Percentiles rank a stretch among this genome's conserved stretches.
Evolutionary conservation across 2,888 invertebrate genomes (phyloP).

Genomic region (Leucozona laternaria): DNA sequence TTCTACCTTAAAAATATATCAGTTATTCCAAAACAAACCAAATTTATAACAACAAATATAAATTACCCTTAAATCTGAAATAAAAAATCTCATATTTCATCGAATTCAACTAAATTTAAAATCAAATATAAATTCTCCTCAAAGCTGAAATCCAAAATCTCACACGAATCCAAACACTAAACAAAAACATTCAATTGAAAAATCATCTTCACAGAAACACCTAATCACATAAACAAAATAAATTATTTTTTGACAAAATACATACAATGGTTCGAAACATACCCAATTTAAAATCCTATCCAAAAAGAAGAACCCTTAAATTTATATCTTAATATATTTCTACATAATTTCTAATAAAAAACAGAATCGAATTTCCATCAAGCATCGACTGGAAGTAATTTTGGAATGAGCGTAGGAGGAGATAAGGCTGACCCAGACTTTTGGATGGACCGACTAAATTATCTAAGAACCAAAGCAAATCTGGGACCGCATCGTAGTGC

Average conservation of each 20-base stretch:
- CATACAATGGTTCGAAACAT: background rate
- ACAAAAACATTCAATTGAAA: background rate
- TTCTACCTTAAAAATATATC: too few relatives aligned
- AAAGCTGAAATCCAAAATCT: background rate
- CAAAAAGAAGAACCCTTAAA: background rate
- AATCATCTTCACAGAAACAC: background rate
- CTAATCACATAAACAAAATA: background rate
- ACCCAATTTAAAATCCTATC: background rate
- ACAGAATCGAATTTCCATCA: conserved; percentile 78
- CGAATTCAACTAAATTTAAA: background rate
- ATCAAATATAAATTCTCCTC: background rate
- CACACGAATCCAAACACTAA: background rate
- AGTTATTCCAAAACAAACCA: background rate
- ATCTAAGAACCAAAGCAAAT: conserved; percentile 80
- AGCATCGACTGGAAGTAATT: conserved; percentile 69
- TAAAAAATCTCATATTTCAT: background rate
- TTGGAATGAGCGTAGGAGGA: conserved; percentile 60
- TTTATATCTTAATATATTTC: background rate
- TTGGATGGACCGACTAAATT: conserved; percentile 83
- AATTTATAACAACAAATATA: background rate
- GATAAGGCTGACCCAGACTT: conserved; percentile 82
- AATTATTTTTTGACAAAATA: background rate
- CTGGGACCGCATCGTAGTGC: conserved; percentile 78
- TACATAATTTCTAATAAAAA: conserved; percentile 15
- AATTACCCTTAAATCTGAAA: background rate